Conservation (phyloP, 1,140 invertebrate genomes). For the Hormaphis cornu region DNA sequence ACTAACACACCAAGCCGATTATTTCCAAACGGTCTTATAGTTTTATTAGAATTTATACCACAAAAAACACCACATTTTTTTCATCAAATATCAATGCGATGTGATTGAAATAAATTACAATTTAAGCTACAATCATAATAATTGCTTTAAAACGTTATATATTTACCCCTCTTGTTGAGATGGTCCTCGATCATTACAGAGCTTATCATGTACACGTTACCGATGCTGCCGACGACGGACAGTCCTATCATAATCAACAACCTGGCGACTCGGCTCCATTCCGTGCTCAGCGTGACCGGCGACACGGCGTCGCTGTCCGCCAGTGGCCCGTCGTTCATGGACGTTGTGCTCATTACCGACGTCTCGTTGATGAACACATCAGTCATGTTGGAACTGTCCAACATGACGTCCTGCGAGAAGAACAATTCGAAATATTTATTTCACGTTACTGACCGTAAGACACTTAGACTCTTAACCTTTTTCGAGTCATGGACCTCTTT, state of each 20-base stretch:
- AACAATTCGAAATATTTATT: not conserved
- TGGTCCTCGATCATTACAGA: slow-evolving; percentile 65
- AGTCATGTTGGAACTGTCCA: not conserved
- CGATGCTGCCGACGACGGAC: slow-evolving; percentile 58
- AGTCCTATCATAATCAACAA: slow-evolving; percentile 56
- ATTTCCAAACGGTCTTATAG: no score
- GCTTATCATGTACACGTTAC: slow-evolving; percentile 67
- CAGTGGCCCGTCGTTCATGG: not conserved
- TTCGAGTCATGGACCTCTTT: no score
- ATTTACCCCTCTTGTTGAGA: slow-evolving; percentile 56
- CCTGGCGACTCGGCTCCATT: slow-evolving; percentile 59
- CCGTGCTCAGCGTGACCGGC: slow-evolving; percentile 53
- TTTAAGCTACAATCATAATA: not conserved
- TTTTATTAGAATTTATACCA: no score
- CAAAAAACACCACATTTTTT: no score
- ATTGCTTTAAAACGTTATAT: not conserved
- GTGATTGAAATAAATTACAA: no score
- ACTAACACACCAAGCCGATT: no score
- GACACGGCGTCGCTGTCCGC: slow-evolving; percentile 34
- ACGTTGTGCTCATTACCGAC: slow-evolving; percentile 7
- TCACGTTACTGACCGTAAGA: no score
- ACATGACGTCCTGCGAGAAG: not conserved
- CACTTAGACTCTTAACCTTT: no score
- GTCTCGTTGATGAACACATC: not conserved
- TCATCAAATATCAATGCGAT: no score